Percentiles rank a stretch among this genome's conserved stretches.
Evolutionary conservation across 1,140 invertebrate species (phyloP).

Genomic region (Augochlora pura): DNA sequence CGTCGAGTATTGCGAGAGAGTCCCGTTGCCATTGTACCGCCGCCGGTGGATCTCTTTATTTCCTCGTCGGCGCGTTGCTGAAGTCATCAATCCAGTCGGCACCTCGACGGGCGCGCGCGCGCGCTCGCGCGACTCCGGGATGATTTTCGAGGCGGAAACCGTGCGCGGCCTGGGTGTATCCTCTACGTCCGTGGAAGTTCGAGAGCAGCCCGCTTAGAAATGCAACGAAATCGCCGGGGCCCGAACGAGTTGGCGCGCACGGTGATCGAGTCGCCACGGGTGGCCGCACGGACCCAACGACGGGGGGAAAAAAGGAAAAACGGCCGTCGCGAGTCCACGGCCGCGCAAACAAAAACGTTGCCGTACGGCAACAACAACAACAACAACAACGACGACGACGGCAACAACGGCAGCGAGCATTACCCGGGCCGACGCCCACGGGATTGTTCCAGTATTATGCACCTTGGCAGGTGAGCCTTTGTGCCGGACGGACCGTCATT

Average conservation of each 20-base stretch:
- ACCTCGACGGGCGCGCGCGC: neutral
- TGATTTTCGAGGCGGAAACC: constrained; percentile 34
- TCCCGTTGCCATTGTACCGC: neutral
- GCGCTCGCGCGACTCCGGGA: neutral
- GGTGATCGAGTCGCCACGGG: constrained; percentile 66
- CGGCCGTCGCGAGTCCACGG: neutral
- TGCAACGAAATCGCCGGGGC: constrained; percentile 68
- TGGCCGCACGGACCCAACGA: constrained; percentile 43
- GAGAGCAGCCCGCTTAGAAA: constrained; percentile 53
- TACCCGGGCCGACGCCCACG: constrained; percentile 63
- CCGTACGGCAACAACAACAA: constrained; percentile 47
- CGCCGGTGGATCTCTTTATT: constrained; percentile 3
- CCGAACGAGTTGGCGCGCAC: constrained; percentile 49
- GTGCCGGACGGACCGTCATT: constrained; percentile 60
- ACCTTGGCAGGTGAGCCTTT: constrained; percentile 68
- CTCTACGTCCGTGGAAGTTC: neutral
- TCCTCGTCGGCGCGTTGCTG: constrained; percentile 4
- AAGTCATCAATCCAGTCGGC: constrained; percentile 16
- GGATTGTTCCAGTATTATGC: constrained; percentile 69
- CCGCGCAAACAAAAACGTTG: constrained; percentile 24
- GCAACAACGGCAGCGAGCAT: constrained; percentile 54
- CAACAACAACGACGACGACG: constrained; percentile 50
- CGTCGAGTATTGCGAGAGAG: neutral
- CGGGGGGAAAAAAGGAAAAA: constrained; percentile 50
- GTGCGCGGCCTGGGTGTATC: neutral